phyloP scores from a whole-genome alignment of 2,797 vertebrate species.

The Aratinga solstitialis region DNA sequence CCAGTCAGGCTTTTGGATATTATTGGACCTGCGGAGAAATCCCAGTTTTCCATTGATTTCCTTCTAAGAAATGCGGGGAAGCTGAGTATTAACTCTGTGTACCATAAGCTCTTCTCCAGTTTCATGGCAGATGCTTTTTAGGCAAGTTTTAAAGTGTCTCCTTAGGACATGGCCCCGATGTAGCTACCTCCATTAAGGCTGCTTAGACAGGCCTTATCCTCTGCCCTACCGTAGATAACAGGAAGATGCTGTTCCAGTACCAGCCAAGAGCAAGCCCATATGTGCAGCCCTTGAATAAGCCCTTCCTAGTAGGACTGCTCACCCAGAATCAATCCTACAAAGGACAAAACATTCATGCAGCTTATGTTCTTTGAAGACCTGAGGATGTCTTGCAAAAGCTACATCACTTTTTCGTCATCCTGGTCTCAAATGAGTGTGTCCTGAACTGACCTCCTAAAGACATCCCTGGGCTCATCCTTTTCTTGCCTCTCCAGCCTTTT shows the following conservation, averaged over 20 bases:
- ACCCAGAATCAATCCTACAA: not conserved
- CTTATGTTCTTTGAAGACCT: not conserved
- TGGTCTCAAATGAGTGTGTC: no score
- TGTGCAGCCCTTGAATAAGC: not conserved
- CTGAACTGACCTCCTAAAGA: not conserved
- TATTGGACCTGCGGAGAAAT: not conserved
- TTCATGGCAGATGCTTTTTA: not conserved
- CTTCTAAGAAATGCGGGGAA: not conserved
- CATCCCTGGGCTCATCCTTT: not conserved
- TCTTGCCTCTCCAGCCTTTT: not conserved
- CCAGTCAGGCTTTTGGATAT: not conserved
- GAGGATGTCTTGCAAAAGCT: not conserved
- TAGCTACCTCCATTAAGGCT: not conserved
- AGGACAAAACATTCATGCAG: not conserved
- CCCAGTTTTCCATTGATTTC: not conserved
- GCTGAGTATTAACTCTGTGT: not conserved
- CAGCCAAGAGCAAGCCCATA: not conserved
- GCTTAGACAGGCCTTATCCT: not conserved
- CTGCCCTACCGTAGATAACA: not conserved
- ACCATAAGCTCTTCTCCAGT: not conserved
- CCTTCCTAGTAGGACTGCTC: not conserved
- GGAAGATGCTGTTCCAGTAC: not conserved
- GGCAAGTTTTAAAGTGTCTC: not conserved
- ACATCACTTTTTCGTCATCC: not conserved
- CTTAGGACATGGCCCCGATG: not conserved